Evolutionary conservation across 2,797 vertebrate species (phyloP), one percentile per base, ranked within the genome.

Genomic region (Lepidocolaptes lacrymiger): DNA sequence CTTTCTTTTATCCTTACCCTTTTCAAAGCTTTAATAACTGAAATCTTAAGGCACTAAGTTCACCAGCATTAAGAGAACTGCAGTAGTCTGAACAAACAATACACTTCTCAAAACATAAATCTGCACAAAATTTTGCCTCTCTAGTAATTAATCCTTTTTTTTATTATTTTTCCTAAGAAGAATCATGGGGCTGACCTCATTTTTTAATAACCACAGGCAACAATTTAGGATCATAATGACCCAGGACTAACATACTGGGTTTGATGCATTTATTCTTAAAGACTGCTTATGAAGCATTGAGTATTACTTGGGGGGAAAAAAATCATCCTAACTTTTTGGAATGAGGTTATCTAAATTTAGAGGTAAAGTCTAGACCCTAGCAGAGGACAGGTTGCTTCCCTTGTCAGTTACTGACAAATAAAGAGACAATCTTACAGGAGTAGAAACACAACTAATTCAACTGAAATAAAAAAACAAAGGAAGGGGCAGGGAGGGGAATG

Each of bases 11-110:
- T 26, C 61, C 67, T 73, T 77, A 93, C 37, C 43, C 46, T 85
- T 63, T 64, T 34, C 27, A 73, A 61, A 61, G 39, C 55, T 88
- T 81, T 41, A 87, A 44, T 62, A 91, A 49, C 39, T 85, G 49
- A 94, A 91, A 95, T 81, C 56, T 94, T 95, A 93, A 95, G 59
- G 91, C 79, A 76, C 20, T 89, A 54, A 23, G 20, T 59, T 96
- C 93, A 96, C 71, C 88, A 96, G 64, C 54, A 44, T 7, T 79
- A 51, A 55, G 8, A 95, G 23, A 96, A 91, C 23, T 95, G 88
- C 55, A 49, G 68, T 62, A 81, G 69, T 37, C 78, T 92, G 91
- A 97, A 89, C 37, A 88, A 87, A 34, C n/a, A 44, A 62, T 3
- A 14, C 5, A 32, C 41, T 75, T 52, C 63, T 74, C 41, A 79